Conservation (phyloP, 2,888 invertebrate genomes). For the Oxycera nigricornis region DNA sequence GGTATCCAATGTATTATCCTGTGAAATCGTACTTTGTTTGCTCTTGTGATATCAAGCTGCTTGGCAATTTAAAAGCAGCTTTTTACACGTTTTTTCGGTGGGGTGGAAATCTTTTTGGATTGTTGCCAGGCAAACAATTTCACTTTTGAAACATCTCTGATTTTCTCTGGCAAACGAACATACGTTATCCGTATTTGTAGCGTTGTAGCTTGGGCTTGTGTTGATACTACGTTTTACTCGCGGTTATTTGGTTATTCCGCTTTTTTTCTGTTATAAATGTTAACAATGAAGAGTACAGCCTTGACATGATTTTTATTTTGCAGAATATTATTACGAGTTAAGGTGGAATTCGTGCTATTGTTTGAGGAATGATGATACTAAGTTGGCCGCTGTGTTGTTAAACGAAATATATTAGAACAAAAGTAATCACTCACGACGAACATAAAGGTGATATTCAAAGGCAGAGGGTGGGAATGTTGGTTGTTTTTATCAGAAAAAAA, state of each 20-base stretch:
- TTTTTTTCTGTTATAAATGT: neutral
- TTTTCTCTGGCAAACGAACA: neutral
- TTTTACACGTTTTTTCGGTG: neutral
- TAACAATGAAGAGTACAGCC: neutral
- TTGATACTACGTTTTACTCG: too few species aligned
- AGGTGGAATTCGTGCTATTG: neutral
- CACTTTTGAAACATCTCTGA: constrained; percentile 15
- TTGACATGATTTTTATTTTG: neutral
- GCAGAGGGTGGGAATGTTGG: too few species aligned
- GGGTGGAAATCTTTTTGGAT: neutral
- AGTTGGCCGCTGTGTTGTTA: too few species aligned
- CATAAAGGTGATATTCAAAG: too few species aligned
- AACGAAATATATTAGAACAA: too few species aligned
- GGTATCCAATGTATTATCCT: constrained; percentile 19
- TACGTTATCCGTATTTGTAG: neutral
- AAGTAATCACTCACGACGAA: too few species aligned
- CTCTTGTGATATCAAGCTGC: constrained; percentile 5
- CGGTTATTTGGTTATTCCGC: neutral
- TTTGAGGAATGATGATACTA: too few species aligned
- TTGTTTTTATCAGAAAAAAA: too few species aligned
- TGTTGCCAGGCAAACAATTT: constrained; percentile 34
- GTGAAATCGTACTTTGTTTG: constrained; percentile 25
- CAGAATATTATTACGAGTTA: neutral
- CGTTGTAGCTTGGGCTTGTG: neutral
- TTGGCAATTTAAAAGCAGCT: neutral